These are phyloP conservation scores for Oscheius myriophilus DNA, from an alignment of 2,888 invertebrate species.

Conservation along the genomic window DNA sequence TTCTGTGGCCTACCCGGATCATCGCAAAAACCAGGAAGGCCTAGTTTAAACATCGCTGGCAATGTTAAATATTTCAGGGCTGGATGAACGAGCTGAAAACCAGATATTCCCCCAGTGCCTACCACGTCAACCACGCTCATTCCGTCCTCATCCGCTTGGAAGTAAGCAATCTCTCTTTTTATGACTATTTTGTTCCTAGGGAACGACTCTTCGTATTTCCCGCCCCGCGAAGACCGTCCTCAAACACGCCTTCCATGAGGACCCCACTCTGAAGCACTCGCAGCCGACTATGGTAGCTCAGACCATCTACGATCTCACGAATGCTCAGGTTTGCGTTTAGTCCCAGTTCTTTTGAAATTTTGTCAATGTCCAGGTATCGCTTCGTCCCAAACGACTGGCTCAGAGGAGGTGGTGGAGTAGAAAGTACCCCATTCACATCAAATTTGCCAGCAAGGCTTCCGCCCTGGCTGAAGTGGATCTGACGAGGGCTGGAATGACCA, in stretches of 20 bases:
- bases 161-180: constrained; percentile 48
- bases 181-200: constrained; percentile 41
- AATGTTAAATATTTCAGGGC: constrained; percentile 67
- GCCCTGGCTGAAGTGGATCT: constrained; percentile 55
- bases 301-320: constrained; percentile 64
- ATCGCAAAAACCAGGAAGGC: no score
- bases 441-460: constrained; percentile 69
- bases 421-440: constrained; percentile 88
- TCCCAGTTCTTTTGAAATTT: background rate
- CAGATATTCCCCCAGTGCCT: constrained; percentile 79
- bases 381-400: constrained; percentile 70
- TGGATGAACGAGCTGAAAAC: constrained; percentile 75
- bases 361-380: constrained; percentile 45
- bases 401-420: constrained; percentile 83
- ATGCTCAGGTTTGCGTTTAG: constrained; percentile 49
- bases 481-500: constrained; percentile 36
- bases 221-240: constrained; percentile 63
- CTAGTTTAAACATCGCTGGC: no score
- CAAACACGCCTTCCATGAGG: constrained; percentile 66
- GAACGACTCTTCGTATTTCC: constrained; percentile 54
- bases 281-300: constrained; percentile 62
- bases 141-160: constrained; percentile 82
- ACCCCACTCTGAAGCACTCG: constrained; percentile 62
- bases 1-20: no score
- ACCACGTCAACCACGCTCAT: constrained; percentile 81